Conservation (phyloP, 2,113 vertebrate species). For the Limnothrissa miodon region DNA sequence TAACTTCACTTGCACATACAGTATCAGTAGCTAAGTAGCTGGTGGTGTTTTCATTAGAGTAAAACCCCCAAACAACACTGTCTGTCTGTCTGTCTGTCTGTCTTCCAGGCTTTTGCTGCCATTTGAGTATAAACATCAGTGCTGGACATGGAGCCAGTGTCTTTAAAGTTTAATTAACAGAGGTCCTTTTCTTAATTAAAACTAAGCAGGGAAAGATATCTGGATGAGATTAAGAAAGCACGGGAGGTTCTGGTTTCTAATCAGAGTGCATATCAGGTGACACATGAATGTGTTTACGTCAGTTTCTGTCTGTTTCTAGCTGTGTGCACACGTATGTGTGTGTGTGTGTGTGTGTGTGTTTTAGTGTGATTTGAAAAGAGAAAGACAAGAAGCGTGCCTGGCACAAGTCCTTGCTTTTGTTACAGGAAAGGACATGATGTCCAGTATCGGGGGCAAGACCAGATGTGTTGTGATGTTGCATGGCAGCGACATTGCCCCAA, state of each 20-base stretch:
- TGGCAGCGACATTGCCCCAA: background rate
- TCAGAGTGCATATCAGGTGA: background rate
- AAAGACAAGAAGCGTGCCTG: conserved; percentile 18
- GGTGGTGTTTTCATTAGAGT: conserved; percentile 1
- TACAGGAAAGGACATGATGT: conserved; percentile 22
- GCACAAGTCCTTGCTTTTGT: conserved; percentile 25
- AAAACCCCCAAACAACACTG: background rate
- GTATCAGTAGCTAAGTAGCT: background rate
- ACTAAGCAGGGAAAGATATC: background rate
- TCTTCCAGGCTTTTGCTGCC: background rate
- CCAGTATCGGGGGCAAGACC: conserved; percentile 24
- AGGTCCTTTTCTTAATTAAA: conserved; percentile 4
- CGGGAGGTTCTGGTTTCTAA: background rate
- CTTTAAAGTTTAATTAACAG: background rate
- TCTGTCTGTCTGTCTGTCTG: background rate
- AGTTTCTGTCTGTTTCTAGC: background rate
- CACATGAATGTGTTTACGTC: background rate
- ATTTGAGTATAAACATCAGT: background rate
- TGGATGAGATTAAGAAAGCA: background rate
- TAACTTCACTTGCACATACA: background rate
- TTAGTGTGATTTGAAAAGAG: background rate
- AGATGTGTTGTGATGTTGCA: conserved; percentile 24
- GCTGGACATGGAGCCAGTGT: background rate
- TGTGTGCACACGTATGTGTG: background rate
- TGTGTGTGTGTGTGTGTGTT: background rate